phyloP scores from a whole-genome alignment of 1,140 invertebrate species.

The Proctacanthus coquilletti region DNA sequence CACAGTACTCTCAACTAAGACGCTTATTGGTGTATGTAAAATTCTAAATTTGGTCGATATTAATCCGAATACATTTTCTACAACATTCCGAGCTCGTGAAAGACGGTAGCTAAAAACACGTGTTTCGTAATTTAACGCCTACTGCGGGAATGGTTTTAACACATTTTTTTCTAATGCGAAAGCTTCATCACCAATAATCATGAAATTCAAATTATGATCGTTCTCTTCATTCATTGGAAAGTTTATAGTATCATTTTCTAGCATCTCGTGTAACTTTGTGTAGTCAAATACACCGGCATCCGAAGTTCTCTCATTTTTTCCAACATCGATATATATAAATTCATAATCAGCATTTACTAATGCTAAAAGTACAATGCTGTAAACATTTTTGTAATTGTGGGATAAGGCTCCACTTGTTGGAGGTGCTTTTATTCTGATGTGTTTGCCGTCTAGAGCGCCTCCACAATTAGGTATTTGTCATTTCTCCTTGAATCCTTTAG shows the following conservation, averaged over 20 bases:
- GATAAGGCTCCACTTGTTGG: slow-evolving; percentile 21
- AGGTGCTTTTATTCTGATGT: slow-evolving; percentile 16
- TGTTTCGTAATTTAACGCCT: slow-evolving; percentile 10
- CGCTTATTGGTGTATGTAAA: slow-evolving; percentile 21
- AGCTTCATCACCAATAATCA: too few relatives aligned
- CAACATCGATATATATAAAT: slow-evolving; percentile 31
- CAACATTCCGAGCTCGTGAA: slow-evolving; percentile 22
- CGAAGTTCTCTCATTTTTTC: slow-evolving; percentile 26
- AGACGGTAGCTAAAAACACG: slow-evolving; percentile 32
- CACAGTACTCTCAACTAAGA: slow-evolving; percentile 3
- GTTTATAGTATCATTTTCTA: slow-evolving; percentile 10
- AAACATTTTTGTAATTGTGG: slow-evolving; percentile 32
- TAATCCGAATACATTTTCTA: slow-evolving; percentile 34
- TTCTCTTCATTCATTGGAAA: slow-evolving; percentile 9
- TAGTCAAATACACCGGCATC: slow-evolving; percentile 32
- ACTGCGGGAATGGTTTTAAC: slow-evolving; percentile 22
- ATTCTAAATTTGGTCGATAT: slow-evolving; percentile 28
- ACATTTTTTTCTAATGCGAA: slow-evolving; percentile 17
- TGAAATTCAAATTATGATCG: too few relatives aligned
- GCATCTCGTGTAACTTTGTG: slow-evolving; percentile 11
- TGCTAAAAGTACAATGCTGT: slow-evolving; percentile 32
- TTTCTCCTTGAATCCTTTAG: slow-evolving; percentile 15
- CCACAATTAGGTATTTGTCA: slow-evolving; percentile 27
- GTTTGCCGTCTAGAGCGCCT: slow-evolving; percentile 26
- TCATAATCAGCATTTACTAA: slow-evolving; percentile 31